Percentiles rank a stretch among this genome's conserved stretches.
Conservation (phyloP, 2,888 invertebrate species). For the Digitonthophagus gazella region DNA sequence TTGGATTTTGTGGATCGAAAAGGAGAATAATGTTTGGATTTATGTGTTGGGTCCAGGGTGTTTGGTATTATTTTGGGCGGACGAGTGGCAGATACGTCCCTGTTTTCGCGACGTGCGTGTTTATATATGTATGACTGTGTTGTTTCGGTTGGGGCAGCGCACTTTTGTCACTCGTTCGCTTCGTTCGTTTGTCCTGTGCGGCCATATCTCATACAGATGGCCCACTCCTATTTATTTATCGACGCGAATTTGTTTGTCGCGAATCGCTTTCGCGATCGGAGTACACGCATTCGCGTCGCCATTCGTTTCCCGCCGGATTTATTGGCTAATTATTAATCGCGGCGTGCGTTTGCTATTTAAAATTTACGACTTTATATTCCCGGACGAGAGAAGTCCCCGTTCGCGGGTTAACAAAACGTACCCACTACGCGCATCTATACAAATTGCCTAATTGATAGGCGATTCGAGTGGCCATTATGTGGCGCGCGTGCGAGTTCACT, state of each 20-base stretch:
- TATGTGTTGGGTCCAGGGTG: not conserved
- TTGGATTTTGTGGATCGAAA: not conserved
- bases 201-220: constrained; percentile 34
- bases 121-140: constrained; percentile 16
- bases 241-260: constrained; percentile 48
- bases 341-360: constrained; percentile 46
- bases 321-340: constrained; percentile 50
- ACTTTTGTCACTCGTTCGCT: constrained; percentile 27
- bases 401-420: constrained; percentile 7
- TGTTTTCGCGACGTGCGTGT: constrained; percentile 11
- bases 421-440: constrained; percentile 19
- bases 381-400: constrained; percentile 7
- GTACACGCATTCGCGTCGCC: constrained; percentile 52
- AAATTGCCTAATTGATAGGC: constrained; percentile 30
- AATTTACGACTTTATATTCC: constrained; percentile 41
- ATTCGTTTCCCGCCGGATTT: constrained; percentile 50
- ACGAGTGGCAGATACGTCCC: constrained; percentile 5
- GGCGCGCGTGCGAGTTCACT: not conserved
- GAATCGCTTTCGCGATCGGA: constrained; percentile 51
- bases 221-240: constrained; percentile 39
- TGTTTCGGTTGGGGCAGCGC: constrained; percentile 18
- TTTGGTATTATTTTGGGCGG: not conserved
- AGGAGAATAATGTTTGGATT: not conserved
- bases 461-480: constrained; percentile 27
- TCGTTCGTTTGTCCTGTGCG: constrained; percentile 15